phyloP scores from a whole-genome alignment of 2,888 invertebrate genomes.

The Hipparchia semele region DNA sequence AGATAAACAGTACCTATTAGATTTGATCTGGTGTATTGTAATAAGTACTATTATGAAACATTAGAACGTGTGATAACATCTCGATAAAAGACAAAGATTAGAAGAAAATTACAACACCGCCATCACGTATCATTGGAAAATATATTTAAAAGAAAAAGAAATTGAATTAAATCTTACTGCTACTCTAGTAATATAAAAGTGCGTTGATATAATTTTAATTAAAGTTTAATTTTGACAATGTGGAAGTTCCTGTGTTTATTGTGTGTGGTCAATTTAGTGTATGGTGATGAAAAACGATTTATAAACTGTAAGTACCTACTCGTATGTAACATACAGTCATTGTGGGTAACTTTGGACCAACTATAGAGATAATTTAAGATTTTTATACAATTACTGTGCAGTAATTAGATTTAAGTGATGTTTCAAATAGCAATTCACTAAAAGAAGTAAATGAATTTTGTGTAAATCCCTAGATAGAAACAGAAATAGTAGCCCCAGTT shows the following conservation, averaged over 20 bases:
- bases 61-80: slow-evolving; percentile 39
- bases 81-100: slow-evolving; percentile 16
- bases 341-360: too few species aligned
- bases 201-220: background rate
- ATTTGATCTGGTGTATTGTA: background rate
- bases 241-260: slow-evolving; percentile 33
- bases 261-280: slow-evolving; percentile 30
- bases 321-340: background rate
- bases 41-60: background rate
- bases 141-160: slow-evolving; percentile 31
- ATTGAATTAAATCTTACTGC: slow-evolving; percentile 26
- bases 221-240: slow-evolving; percentile 33
- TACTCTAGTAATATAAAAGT: background rate
- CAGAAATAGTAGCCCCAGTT: too few species aligned
- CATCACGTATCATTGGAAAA: slow-evolving; percentile 36
- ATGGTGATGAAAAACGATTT: slow-evolving; percentile 36
- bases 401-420: too few species aligned
- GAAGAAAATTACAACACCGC: slow-evolving; percentile 22
- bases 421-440: too few species aligned
- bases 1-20: too few species aligned
- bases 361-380: too few species aligned
- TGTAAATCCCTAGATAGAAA: too few species aligned
- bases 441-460: too few species aligned
- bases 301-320: slow-evolving; percentile 43
- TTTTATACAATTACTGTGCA: too few species aligned